phyloP scores from a whole-genome alignment of 2,797 vertebrate genomes.

The Thaleichthys pacificus region DNA sequence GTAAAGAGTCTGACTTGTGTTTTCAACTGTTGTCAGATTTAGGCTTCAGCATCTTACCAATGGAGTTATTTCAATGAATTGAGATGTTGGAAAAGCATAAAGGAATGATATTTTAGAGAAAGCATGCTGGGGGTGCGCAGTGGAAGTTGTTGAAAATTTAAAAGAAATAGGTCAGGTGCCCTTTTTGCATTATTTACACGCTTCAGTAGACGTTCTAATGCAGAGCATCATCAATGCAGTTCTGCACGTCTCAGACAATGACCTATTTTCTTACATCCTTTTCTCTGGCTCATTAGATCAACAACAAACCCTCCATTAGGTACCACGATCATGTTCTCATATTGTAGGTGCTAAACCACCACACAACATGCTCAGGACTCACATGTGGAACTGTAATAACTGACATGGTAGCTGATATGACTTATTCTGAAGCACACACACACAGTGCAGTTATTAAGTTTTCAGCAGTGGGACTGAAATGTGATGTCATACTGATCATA shows the following conservation, averaged over 20 bases:
- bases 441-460: background rate
- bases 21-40: background rate
- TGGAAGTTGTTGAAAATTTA: background rate
- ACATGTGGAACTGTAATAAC: no score
- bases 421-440: background rate
- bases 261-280: slow-evolving; percentile 37
- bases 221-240: slow-evolving; percentile 22
- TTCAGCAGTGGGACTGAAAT: background rate
- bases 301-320: background rate
- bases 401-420: background rate
- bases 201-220: slow-evolving; percentile 36
- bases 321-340: background rate
- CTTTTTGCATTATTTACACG: slow-evolving; percentile 59
- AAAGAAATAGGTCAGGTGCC: slow-evolving; percentile 37
- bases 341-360: background rate
- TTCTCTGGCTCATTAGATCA: background rate
- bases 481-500: background rate
- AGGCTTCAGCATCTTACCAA: background rate
- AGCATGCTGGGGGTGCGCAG: background rate
- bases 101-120: background rate
- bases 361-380: no score
- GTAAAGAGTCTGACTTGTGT: background rate
- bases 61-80: background rate
- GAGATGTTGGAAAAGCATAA: background rate
- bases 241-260: slow-evolving; percentile 45